Conservation (phyloP, 2,797 vertebrate genomes). For the Pteronotus mesoamericanus region DNA sequence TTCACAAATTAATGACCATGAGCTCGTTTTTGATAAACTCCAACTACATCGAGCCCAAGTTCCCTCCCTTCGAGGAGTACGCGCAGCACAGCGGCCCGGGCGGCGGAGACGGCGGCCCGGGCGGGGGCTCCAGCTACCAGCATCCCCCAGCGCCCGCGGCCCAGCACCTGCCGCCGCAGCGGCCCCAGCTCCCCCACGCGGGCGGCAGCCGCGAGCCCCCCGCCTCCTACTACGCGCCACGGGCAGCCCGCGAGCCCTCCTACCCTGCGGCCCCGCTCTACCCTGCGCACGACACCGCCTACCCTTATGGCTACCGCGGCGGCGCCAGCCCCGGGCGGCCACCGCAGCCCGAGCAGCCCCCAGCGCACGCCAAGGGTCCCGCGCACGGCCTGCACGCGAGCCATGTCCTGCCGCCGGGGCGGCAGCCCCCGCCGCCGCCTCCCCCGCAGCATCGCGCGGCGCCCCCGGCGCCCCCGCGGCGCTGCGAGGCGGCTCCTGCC, state of each 20-base stretch:
- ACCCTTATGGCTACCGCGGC: conserved; percentile 76
- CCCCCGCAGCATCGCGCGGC: conserved; percentile 73
- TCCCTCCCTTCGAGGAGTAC: conserved; percentile 98
- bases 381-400: conserved; percentile 74
- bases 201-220: conserved; percentile 84
- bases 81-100: conserved; percentile 91
- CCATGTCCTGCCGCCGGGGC: conserved; percentile 78
- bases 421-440: conserved; percentile 62
- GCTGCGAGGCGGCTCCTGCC: conserved; percentile 75
- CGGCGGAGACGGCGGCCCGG: conserved; percentile 76
- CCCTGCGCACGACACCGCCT: conserved; percentile 84
- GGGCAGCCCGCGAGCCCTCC: conserved; percentile 89
- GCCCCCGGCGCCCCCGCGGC: conserved; percentile 80
- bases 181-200: conserved; percentile 81
- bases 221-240: conserved; percentile 88
- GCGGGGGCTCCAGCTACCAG: conserved; percentile 80
- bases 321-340: conserved; percentile 58
- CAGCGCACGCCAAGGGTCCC: conserved; percentile 41
- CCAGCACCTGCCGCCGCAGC: conserved; percentile 84
- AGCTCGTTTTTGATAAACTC: conserved; percentile 99
- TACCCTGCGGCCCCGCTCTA: conserved; percentile 85
- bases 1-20: conserved; percentile 99
- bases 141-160: conserved; percentile 78
- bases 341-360: conserved; percentile 52
- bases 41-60: conserved; percentile 99